Base-by-base conservation (phyloP, 1,140 invertebrate genomes). In the Drosophila lacertosa region DNA sequence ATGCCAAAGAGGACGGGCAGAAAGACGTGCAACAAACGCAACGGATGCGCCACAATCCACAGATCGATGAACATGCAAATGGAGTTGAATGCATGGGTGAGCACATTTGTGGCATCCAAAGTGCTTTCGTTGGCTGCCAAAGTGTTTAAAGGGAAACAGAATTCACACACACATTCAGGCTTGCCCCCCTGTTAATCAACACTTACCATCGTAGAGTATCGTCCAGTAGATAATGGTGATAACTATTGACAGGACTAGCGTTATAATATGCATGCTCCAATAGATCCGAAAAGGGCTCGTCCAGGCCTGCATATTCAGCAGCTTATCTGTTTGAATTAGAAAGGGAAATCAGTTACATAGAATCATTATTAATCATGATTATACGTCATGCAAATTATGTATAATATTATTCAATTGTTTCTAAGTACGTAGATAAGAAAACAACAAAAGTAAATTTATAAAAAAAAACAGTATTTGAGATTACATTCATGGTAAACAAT, bases 11-110 rank as follows among this genome's bases (percentile, higher is more conserved):
- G 74, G 0, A 95, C 82, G 11, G 94, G 93, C 89, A 95, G 94
- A 92, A 95, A 95, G 74, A 95, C 93, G 79, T 96, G 94, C 1
- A 94, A 89, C n/a, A 97, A 63, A 32, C 94, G 92, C 37, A 95
- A 92, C 1, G 96, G 96, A 76, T 96, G 93, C 3, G 92, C 93
- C 1, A 95, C 94, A 18, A 96, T 91, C 50, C 93, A 92, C 33
- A 97, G 84, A 91, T 97, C 96, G 6, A 95, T 71, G 7, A 97
- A 76, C 93, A 97, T 96, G 33, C 95, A 92, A 3, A 95, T 72
- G 6, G 94, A 95, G 92, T 97, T 97, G 40, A 93, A 92, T 5
- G 94, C 94, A 89, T 97, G 97, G 5, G 94, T 92, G 82, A 96
- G 93, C 11, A 96, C 91, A 84, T 96, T 96, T 16, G 95, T 91